These are phyloP conservation scores for Caenorhabditis becei DNA, from an alignment of 2,888 invertebrate species.

Conservation along the genomic window DNA sequence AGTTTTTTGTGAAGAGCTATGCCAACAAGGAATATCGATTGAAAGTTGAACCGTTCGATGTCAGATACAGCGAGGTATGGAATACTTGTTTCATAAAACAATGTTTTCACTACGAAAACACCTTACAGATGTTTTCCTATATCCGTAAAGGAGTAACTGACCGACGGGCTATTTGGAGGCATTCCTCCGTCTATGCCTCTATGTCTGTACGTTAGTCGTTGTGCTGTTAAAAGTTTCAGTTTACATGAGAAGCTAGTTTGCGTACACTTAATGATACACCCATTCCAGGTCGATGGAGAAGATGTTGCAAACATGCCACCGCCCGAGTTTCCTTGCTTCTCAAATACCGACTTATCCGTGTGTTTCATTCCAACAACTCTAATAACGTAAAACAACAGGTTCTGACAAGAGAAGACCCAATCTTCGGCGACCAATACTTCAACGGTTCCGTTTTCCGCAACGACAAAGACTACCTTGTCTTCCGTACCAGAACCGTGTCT, in stretches of 20 bases:
- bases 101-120: neutral
- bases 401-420: conserved; percentile 71
- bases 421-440: conserved; percentile 73
- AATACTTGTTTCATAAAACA: neutral
- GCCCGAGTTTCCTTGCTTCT: conserved; percentile 70
- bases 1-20: conserved; percentile 66
- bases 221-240: neutral
- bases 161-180: conserved; percentile 60
- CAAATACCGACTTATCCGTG: conserved; percentile 72
- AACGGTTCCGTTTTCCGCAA: conserved; percentile 75
- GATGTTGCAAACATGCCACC: conserved; percentile 59
- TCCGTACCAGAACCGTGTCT: conserved; percentile 77
- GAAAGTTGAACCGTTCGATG: conserved; percentile 74
- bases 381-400: conserved; percentile 49
- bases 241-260: neutral
- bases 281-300: conserved; percentile 61
- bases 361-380: neutral
- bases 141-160: conserved; percentile 19
- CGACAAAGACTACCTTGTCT: conserved; percentile 75
- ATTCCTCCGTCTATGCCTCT: conserved; percentile 60
- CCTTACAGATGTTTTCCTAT: conserved; percentile 62
- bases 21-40: conserved; percentile 58
- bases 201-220: conserved; percentile 56
- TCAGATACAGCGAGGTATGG: conserved; percentile 74
- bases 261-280: neutral